Evolutionary conservation across 2,888 invertebrate species (phyloP).

Genomic region (Melanostoma scalare): DNA sequence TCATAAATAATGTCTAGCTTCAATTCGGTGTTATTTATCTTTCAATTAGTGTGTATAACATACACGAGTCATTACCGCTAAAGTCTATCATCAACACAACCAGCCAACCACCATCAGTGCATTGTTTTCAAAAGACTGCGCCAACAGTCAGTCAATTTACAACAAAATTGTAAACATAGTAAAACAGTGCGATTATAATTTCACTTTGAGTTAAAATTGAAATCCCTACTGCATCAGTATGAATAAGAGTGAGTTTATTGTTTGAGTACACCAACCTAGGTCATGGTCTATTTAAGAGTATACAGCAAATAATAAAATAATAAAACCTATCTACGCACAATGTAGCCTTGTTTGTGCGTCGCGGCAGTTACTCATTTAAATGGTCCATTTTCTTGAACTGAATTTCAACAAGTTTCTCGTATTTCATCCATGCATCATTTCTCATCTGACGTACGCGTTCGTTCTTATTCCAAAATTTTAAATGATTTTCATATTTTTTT

Average conservation of each 20-base stretch:
- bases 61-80: too few relatives aligned
- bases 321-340: constrained; percentile 39
- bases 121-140: neutral
- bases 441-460: constrained; percentile 1
- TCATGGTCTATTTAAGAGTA: constrained; percentile 32
- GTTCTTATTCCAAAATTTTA: neutral
- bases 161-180: neutral
- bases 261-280: constrained; percentile 29
- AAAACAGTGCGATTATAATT: neutral
- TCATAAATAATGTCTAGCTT: constrained; percentile 5
- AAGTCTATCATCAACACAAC: too few relatives aligned
- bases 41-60: neutral
- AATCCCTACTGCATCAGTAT: constrained; percentile 4
- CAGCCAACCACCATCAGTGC: too few relatives aligned
- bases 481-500: constrained; percentile 17
- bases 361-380: constrained; percentile 35
- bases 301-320: neutral
- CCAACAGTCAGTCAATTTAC: too few relatives aligned
- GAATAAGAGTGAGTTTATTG: neutral
- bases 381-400: constrained; percentile 50
- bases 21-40: constrained; percentile 15
- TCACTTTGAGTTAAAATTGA: neutral
- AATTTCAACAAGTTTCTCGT: constrained; percentile 46
- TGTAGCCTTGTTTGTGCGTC: constrained; percentile 37
- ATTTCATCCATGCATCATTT: constrained; percentile 29